phyloP scores from a whole-genome alignment of 2,888 invertebrate species.

The Altica lythri region DNA sequence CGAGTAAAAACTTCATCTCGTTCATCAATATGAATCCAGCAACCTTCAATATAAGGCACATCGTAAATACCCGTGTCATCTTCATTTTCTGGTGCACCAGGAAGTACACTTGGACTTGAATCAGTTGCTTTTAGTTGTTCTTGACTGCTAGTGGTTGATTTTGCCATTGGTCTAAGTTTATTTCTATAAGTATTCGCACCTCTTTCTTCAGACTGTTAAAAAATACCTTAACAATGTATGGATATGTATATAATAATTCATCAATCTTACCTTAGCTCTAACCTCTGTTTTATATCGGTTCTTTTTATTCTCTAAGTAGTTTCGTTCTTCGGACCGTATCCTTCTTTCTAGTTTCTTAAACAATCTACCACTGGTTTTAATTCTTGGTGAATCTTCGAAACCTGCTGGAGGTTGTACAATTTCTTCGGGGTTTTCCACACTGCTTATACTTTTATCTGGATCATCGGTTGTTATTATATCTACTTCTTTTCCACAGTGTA shows the following conservation, averaged over 20 bases:
- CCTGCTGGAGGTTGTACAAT: constrained; percentile 89
- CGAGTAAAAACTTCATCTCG: constrained; percentile 64
- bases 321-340: constrained; percentile 69
- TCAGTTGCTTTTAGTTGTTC: constrained; percentile 68
- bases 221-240: too few relatives aligned
- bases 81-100: constrained; percentile 61
- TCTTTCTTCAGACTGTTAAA: constrained; percentile 71
- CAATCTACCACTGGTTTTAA: constrained; percentile 61
- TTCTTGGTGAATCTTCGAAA: constrained; percentile 79
- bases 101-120: constrained; percentile 67
- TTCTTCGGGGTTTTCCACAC: constrained; percentile 56
- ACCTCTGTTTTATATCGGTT: constrained; percentile 73
- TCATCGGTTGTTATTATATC: constrained; percentile 56
- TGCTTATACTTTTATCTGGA: constrained; percentile 45
- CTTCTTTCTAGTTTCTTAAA: constrained; percentile 82
- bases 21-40: constrained; percentile 79
- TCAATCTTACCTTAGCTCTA: constrained; percentile 77
- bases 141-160: constrained; percentile 75
- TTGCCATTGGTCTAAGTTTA: constrained; percentile 64
- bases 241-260: too few relatives aligned
- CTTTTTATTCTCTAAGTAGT: constrained; percentile 68
- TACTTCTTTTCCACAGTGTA: constrained; percentile 82
- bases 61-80: constrained; percentile 77
- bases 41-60: constrained; percentile 72
- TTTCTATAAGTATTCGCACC: constrained; percentile 62